Evolutionary conservation across 2,113 vertebrate genomes (phyloP).

Genomic region (Setophaga coronata): DNA sequence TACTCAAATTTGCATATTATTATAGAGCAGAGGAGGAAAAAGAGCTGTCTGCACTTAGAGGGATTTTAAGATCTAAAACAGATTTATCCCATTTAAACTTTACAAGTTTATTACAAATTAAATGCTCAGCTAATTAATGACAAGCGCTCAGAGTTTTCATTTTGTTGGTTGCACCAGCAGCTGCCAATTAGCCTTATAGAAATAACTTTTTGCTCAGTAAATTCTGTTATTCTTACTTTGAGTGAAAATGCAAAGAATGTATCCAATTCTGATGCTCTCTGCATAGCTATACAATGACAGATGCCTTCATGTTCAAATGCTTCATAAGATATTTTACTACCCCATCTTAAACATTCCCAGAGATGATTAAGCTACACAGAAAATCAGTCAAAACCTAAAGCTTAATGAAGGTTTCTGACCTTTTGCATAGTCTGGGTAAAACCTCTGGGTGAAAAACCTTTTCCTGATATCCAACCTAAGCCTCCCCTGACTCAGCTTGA

Average conservation of each 20-base stretch:
- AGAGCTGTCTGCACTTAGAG: neutral
- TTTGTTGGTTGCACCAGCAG: neutral
- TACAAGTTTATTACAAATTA: neutral
- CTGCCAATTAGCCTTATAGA: neutral
- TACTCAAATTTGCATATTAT: neutral
- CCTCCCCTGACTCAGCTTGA: neutral
- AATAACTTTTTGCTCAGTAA: neutral
- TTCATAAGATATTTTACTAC: neutral
- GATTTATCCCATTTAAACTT: neutral
- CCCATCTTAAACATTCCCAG: neutral
- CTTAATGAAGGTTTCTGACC: neutral
- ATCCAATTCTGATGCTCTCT: neutral
- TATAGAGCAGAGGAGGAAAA: neutral
- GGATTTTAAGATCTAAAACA: neutral
- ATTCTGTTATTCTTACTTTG: neutral
- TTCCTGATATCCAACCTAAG: neutral
- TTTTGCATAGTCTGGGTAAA: neutral
- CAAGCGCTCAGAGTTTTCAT: neutral
- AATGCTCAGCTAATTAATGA: neutral
- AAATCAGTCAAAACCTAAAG: neutral
- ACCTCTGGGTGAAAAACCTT: neutral
- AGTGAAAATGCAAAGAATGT: neutral
- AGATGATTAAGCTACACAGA: neutral
- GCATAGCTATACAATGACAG: neutral
- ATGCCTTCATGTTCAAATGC: neutral